Base-by-base conservation (phyloP, 1,140 invertebrate species). In the Pomacea maculata region DNA sequence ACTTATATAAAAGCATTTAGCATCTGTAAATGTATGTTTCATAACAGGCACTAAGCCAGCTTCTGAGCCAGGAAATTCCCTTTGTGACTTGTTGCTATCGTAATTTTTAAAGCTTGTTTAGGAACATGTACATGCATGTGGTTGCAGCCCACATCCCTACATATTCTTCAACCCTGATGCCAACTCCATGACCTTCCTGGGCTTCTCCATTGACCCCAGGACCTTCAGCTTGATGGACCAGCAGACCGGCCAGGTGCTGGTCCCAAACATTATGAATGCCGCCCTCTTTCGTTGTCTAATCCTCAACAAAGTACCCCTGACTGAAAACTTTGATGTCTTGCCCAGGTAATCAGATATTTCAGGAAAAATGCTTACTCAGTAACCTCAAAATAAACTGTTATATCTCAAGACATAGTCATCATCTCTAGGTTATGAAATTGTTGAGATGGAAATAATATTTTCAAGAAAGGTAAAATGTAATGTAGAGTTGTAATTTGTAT, bases 81-180 rank as follows among this genome's bases (percentile, higher is more conserved):
- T 1, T 45, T 45, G 34, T 45, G 34, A 45, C 6, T 45, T 1
- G 34, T 45, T 45, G 34, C 34, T 45, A 4, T 1, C 34, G 1
- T 45, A 45, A 45, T 45, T 45, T 6, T 45, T 45, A 45, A 4
- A 45, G 1, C 34, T 45, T 45, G 34, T 45, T 45, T 45, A 45
- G 34, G 34, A 45, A 45, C 34, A 45, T 45, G 34, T 45, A 45
- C 34, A 45, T 61, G 0, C 34, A 1, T 61, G 57, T 11, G 57
- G 8, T 85, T 85, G 71, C 83, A 90, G 88, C 67, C 85, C 88
- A 15, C 89, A 90, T 86, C 89, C 89, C 19, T 90, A 90, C 80
- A 78, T 90, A 15, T 90, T 90, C 78, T 90, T 90, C 83, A 90
- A 90, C 80, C 80, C 86, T 45, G 89, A 90, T 78, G 78, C 81